phyloP scores from a whole-genome alignment of 1,140 invertebrate genomes.

The Macrobrachium rosenbergii region DNA sequence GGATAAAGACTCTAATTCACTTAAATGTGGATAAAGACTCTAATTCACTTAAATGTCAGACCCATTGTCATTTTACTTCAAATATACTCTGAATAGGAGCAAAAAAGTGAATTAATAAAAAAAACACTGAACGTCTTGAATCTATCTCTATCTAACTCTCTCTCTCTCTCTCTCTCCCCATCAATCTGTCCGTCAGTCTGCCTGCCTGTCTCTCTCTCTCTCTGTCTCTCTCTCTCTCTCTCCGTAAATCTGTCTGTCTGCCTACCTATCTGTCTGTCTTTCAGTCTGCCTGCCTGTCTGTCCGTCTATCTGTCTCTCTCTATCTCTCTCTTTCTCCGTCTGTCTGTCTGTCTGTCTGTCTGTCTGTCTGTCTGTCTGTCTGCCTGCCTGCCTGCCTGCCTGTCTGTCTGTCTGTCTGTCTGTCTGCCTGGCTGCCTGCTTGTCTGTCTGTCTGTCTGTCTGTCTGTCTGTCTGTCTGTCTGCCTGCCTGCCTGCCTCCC shows the following conservation, averaged over 20 bases:
- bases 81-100: background rate
- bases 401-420: background rate
- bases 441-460: background rate
- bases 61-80: background rate
- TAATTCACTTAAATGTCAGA: too few relatives aligned
- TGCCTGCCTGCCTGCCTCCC: background rate
- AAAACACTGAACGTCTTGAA: too few relatives aligned
- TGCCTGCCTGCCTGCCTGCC: background rate
- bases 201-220: background rate
- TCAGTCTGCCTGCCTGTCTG: background rate
- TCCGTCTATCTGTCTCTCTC: slow-evolving; percentile 26
- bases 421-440: background rate
- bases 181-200: background rate
- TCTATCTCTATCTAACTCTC: too few relatives aligned
- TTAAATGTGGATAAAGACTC: too few relatives aligned
- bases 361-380: background rate
- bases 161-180: slow-evolving; percentile 7
- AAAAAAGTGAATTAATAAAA: background rate
- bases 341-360: too few relatives aligned
- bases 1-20: background rate
- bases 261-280: background rate
- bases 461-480: background rate
- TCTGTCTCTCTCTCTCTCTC: background rate
- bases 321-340: too few relatives aligned
- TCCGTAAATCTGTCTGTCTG: background rate